These are phyloP conservation scores for Rhagophthalmus giganteus DNA, from an alignment of 2,888 invertebrate species.

Conservation along the genomic window DNA sequence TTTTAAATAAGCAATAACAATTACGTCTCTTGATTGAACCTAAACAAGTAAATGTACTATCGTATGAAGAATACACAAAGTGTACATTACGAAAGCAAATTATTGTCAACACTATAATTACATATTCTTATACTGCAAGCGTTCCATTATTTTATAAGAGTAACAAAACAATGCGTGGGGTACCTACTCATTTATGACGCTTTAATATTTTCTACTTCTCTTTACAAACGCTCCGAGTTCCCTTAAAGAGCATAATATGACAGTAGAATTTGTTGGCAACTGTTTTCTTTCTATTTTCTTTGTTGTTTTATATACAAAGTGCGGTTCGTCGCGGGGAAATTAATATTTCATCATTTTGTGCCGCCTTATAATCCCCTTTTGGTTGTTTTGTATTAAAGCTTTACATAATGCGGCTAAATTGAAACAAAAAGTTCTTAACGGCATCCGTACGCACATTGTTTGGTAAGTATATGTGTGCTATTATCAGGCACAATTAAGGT, in stretches of 20 bases:
- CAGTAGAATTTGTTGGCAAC: conserved; percentile 13
- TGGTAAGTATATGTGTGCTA: conserved; percentile 35
- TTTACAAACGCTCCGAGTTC: not conserved
- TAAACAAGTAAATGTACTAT: too few relatives aligned
- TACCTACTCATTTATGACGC: too few relatives aligned
- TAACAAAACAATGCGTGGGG: too few relatives aligned
- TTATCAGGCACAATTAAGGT: conserved; percentile 48
- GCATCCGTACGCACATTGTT: conserved; percentile 17
- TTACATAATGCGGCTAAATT: conserved; percentile 11
- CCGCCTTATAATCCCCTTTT: conserved; percentile 17
- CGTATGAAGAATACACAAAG: too few relatives aligned
- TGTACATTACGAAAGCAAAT: too few relatives aligned
- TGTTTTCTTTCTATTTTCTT: conserved; percentile 24
- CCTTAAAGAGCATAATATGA: conserved; percentile 8
- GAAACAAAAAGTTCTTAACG: conserved; percentile 20
- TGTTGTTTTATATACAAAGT: conserved; percentile 25
- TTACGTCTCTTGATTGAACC: too few relatives aligned
- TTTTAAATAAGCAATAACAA: too few relatives aligned
- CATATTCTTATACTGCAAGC: too few relatives aligned
- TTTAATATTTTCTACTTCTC: conserved; percentile 14
- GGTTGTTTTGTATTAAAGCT: conserved; percentile 14
- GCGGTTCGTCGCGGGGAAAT: conserved; percentile 15
- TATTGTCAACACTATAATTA: too few relatives aligned
- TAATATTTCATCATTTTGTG: conserved; percentile 25
- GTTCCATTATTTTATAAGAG: too few relatives aligned